Conservation (phyloP, 2,888 invertebrate genomes). For the Temnothorax unifasciatus region DNA sequence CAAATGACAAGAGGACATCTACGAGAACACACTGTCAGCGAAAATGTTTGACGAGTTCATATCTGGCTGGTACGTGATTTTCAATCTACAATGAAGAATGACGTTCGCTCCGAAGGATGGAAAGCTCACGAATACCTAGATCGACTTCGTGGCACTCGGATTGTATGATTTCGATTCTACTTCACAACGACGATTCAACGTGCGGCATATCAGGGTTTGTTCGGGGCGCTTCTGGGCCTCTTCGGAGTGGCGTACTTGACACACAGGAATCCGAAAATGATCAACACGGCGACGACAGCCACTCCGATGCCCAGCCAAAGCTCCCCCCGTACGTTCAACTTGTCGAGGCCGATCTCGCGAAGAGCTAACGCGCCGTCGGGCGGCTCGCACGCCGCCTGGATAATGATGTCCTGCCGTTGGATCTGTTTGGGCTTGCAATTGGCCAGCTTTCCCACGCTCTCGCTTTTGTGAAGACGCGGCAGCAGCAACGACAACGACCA, state of each 20-base stretch:
- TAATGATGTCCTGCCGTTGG: constrained; percentile 95
- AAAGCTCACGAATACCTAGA: constrained; percentile 3
- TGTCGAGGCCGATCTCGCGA: constrained; percentile 87
- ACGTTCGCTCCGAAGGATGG: background rate
- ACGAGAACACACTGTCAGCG: background rate
- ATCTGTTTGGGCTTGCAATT: constrained; percentile 88
- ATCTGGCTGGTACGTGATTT: background rate
- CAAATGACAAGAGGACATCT: background rate
- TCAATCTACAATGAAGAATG: background rate
- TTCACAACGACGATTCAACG: constrained; percentile 7
- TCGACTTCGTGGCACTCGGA: background rate
- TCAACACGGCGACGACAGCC: constrained; percentile 88
- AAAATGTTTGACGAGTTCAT: background rate
- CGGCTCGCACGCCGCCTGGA: constrained; percentile 93
- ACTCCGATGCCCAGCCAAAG: constrained; percentile 88
- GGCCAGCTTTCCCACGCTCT: constrained; percentile 77
- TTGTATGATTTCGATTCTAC: background rate
- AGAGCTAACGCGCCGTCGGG: constrained; percentile 91
- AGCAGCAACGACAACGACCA: constrained; percentile 82
- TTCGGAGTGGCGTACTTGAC: constrained; percentile 87
- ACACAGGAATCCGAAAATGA: constrained; percentile 88
- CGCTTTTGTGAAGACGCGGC: constrained; percentile 79
- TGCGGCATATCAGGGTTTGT: constrained; percentile 87
- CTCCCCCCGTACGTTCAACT: constrained; percentile 86
- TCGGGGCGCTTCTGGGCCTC: constrained; percentile 88